Conservation (phyloP, 1,140 invertebrate species). For the Palaemon carinicauda region DNA sequence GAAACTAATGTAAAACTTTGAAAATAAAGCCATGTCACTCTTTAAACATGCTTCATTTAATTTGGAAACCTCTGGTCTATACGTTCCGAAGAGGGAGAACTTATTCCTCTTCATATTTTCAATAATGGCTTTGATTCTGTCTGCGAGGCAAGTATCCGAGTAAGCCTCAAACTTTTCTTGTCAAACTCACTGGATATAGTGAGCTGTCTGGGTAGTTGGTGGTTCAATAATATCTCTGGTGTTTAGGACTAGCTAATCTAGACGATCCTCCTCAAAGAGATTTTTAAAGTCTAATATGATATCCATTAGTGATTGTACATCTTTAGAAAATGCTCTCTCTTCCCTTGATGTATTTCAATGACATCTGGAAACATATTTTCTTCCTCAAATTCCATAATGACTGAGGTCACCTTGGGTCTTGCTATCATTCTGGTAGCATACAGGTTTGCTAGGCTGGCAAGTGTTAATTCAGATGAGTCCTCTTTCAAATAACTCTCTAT, state of each 20-base stretch:
- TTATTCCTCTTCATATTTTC: not conserved
- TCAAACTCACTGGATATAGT: not conserved
- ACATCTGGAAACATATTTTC: not conserved
- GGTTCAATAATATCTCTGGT: not conserved
- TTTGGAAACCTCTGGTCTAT: not conserved
- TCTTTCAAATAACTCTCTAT: not conserved
- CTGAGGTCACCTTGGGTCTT: not conserved
- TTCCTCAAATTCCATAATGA: not conserved
- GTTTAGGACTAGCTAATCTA: not conserved
- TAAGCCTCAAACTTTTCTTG: not conserved
- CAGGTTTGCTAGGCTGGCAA: not conserved
- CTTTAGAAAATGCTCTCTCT: too few relatives aligned
- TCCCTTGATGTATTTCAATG: not conserved
- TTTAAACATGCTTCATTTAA: not conserved
- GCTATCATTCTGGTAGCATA: not conserved
- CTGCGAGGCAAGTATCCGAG: not conserved
- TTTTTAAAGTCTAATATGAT: too few relatives aligned
- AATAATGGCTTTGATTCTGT: not conserved
- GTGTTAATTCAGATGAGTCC: not conserved
- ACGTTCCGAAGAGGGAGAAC: not conserved
- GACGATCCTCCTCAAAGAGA: not conserved
- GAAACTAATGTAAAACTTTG: too few relatives aligned
- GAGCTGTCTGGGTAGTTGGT: not conserved
- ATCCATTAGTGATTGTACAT: too few relatives aligned
- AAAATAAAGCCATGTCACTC: too few relatives aligned